Percentiles rank a stretch among this genome's conserved stretches.
phyloP scores from a whole-genome alignment of 2,797 vertebrate species.

The Hydrocynus forskahlii region DNA sequence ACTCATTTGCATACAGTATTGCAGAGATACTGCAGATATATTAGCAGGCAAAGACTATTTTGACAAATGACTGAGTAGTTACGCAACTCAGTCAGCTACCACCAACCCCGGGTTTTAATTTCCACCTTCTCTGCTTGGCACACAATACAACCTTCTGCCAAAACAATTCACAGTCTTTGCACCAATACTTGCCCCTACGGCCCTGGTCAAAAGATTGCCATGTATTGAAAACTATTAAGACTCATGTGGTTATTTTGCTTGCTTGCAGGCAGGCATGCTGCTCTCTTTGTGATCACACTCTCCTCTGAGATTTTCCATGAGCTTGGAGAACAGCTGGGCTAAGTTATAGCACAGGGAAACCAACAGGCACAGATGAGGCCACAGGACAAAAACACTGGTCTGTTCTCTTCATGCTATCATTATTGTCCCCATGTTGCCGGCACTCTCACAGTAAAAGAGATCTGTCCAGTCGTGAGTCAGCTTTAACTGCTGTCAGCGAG shows the following conservation, averaged over 20 bases:
- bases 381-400: slow-evolving; percentile 11
- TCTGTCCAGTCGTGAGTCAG: slow-evolving; percentile 20
- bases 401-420: slow-evolving; percentile 22
- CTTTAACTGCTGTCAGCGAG: background rate
- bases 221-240: background rate
- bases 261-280: background rate
- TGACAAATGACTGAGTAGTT: no score
- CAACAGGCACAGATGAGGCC: slow-evolving; percentile 38
- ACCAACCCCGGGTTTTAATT: background rate
- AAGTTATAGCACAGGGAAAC: slow-evolving; percentile 5
- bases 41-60: no score
- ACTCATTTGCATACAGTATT: no score
- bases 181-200: background rate
- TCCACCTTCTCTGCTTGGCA: background rate
- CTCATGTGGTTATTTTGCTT: slow-evolving; percentile 10
- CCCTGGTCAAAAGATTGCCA: background rate
- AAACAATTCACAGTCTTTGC: background rate
- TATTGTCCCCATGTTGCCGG: slow-evolving; percentile 18
- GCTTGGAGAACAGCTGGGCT: slow-evolving; percentile 49
- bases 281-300: slow-evolving; percentile 8
- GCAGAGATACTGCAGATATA: no score
- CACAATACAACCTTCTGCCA: background rate
- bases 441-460: background rate
- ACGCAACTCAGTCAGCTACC: no score
- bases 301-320: slow-evolving; percentile 40